Conservation (phyloP, 2,888 invertebrate species). For the Mesorhabditis sp. region DNA sequence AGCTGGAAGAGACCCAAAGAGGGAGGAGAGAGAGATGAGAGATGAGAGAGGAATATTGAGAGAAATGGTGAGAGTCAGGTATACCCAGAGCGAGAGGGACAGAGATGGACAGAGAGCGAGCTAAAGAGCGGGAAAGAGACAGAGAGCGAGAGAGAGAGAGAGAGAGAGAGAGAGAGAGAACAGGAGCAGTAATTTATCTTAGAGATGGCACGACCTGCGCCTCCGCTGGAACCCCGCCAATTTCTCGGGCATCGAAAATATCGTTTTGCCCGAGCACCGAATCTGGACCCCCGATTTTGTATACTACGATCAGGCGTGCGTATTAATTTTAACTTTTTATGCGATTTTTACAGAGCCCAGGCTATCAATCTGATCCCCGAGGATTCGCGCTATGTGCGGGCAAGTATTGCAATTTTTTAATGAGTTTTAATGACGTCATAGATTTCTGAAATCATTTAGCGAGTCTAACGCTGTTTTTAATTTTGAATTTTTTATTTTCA, state of each 20-base stretch:
- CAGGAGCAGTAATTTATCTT: too few species aligned
- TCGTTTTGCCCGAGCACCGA: background rate
- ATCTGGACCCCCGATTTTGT: slow-evolving; percentile 4
- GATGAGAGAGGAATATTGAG: too few species aligned
- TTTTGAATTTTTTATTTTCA: background rate
- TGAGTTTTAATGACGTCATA: too few species aligned
- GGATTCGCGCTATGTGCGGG: background rate
- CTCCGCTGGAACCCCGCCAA: background rate
- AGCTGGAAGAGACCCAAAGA: background rate
- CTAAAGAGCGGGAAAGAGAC: too few species aligned
- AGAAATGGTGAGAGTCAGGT: too few species aligned
- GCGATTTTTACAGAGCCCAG: background rate
- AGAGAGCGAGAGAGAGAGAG: too few species aligned
- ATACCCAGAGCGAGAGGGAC: too few species aligned
- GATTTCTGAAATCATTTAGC: too few species aligned
- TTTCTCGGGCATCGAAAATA: slow-evolving; percentile 1
- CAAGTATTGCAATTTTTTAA: background rate
- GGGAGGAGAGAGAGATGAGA: too few species aligned
- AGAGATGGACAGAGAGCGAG: too few species aligned
- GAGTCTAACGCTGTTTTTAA: too few species aligned
- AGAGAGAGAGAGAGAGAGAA: too few species aligned
- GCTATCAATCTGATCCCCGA: slow-evolving; percentile 6
- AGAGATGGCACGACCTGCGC: background rate
- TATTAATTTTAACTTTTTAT: background rate
- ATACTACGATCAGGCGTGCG: slow-evolving; percentile 1